Evolutionary conservation across 1,140 invertebrate genomes (phyloP).

Genomic region (Cyclargus thomasi): DNA sequence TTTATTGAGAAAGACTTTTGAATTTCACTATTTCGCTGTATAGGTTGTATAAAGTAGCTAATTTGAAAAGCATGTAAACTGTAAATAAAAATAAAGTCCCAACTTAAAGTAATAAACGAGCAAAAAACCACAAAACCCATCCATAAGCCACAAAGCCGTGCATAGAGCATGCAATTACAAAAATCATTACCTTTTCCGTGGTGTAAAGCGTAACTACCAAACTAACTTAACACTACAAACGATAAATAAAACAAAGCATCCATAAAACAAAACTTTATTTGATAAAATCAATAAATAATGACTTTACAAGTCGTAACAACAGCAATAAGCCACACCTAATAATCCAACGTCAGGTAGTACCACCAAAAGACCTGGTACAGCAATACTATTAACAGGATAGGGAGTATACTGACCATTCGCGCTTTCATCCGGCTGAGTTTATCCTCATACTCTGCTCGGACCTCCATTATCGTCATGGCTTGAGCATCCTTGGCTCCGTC

Average conservation of each 20-base stretch:
- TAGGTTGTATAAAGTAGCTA: no score
- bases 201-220: constrained; percentile 27
- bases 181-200: constrained; percentile 37
- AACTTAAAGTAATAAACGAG: no score
- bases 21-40: no score
- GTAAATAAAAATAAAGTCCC: no score
- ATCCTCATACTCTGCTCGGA: constrained; percentile 78
- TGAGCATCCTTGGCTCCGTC: constrained; percentile 43
- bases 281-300: constrained; percentile 38
- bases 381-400: constrained; percentile 64
- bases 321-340: constrained; percentile 46
- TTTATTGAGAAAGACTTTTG: neutral
- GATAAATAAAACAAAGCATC: constrained; percentile 55
- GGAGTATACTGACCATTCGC: constrained; percentile 79
- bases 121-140: neutral
- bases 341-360: constrained; percentile 62
- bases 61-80: neutral
- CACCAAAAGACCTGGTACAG: constrained; percentile 67
- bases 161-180: constrained; percentile 22
- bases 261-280: constrained; percentile 61
- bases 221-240: constrained; percentile 47
- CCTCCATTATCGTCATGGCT: constrained; percentile 66
- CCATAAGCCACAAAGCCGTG: constrained; percentile 20
- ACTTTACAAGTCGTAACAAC: constrained; percentile 47
- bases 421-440: constrained; percentile 81